These are phyloP conservation scores for Paraescarpia echinospica DNA, from an alignment of 1,140 invertebrate species.

Conservation along the genomic window DNA sequence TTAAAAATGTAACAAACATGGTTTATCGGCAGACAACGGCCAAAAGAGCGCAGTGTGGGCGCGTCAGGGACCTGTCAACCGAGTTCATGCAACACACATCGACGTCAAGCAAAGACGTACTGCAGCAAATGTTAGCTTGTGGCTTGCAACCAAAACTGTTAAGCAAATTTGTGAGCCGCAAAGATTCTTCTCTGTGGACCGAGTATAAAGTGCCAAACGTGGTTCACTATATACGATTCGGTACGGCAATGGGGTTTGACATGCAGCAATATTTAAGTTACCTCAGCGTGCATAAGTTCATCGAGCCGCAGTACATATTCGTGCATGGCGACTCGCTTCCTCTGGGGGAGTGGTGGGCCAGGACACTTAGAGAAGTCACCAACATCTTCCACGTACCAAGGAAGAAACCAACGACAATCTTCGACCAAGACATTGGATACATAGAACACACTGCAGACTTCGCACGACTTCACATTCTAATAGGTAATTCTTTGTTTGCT, in stretches of 20 bases:
- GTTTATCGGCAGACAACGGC: not conserved
- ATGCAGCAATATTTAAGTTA: conserved; percentile 10
- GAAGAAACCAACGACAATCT: not conserved
- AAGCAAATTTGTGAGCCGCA: not conserved
- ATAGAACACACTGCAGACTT: not conserved
- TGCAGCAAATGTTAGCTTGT: not conserved
- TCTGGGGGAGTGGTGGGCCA: conserved; percentile 7
- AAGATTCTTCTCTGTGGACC: not conserved
- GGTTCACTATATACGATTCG: conserved; percentile 19
- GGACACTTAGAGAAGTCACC: not conserved
- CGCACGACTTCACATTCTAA: not conserved
- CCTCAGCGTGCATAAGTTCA: conserved; percentile 13
- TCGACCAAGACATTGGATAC: not conserved
- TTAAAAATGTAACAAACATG: not conserved
- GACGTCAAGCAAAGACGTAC: not conserved
- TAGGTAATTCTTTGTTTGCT: not conserved
- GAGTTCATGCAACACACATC: not conserved
- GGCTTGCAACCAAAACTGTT: not conserved
- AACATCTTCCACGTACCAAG: conserved; percentile 13
- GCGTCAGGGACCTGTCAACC: not conserved
- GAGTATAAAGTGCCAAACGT: conserved; percentile 14
- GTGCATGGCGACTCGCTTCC: conserved; percentile 18
- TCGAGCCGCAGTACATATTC: conserved; percentile 15
- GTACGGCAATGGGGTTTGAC: not conserved
- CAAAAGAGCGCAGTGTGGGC: not conserved